phyloP scores from a whole-genome alignment of 1,140 invertebrate genomes.

The Ectropis grisescens region DNA sequence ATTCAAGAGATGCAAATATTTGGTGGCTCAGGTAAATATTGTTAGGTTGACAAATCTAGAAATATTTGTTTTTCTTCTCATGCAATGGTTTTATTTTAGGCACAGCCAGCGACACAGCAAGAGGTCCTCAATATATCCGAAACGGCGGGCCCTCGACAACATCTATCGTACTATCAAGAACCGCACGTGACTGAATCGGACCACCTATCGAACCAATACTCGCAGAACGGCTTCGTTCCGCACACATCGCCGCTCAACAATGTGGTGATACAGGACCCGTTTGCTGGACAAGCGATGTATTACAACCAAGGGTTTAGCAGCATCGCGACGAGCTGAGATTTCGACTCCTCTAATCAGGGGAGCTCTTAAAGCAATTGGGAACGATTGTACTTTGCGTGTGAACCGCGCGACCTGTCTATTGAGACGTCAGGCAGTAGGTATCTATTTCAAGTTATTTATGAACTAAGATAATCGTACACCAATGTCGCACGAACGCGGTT shows the following conservation, averaged over 20 bases:
- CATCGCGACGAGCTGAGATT: constrained; percentile 33
- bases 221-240: too few species aligned
- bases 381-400: too few species aligned
- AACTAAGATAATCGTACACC: too few species aligned
- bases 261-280: constrained; percentile 15
- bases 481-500: too few species aligned
- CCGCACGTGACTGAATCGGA: neutral
- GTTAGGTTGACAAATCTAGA: neutral
- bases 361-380: constrained; percentile 10
- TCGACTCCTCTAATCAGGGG: constrained; percentile 6
- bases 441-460: too few species aligned
- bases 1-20: constrained; percentile 82
- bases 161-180: constrained; percentile 5
- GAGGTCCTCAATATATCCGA: constrained; percentile 3
- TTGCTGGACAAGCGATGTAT: constrained; percentile 18
- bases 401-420: too few species aligned
- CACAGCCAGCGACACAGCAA: constrained; percentile 4
- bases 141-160: constrained; percentile 4
- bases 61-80: too few species aligned
- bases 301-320: constrained; percentile 25
- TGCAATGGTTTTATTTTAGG: too few species aligned
- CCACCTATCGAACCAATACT: constrained; percentile 1
- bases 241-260: neutral
- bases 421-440: too few species aligned
- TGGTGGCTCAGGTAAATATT: constrained; percentile 33